Evolutionary conservation across 2,888 invertebrate genomes (phyloP).

Genomic region (Metellina segmentata): DNA sequence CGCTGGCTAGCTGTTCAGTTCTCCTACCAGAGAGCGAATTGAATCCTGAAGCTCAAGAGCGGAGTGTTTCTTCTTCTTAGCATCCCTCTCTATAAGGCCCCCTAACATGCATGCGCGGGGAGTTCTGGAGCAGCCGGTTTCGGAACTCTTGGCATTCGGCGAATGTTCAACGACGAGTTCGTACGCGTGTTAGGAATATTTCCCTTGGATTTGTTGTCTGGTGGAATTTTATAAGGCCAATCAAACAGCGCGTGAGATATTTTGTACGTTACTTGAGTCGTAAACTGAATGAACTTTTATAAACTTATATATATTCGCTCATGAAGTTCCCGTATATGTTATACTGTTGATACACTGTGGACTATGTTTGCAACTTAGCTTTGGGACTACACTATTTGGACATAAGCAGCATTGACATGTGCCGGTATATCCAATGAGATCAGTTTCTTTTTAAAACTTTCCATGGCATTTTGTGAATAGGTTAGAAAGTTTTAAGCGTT

Average conservation of each 20-base stretch:
- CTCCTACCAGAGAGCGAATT: constrained; percentile 37
- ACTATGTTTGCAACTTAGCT: not conserved
- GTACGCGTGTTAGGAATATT: not conserved
- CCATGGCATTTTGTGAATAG: not conserved
- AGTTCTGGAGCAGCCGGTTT: not conserved
- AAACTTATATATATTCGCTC: too few relatives aligned
- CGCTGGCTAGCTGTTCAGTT: constrained; percentile 8
- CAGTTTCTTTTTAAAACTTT: not conserved
- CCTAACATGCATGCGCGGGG: not conserved
- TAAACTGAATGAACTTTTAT: too few relatives aligned
- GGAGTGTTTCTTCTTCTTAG: constrained; percentile 29
- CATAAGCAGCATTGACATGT: too few relatives aligned
- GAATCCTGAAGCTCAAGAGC: constrained; percentile 61
- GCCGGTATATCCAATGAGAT: too few relatives aligned
- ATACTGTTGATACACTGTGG: too few relatives aligned
- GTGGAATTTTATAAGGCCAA: not conserved
- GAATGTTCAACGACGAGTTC: constrained; percentile 17
- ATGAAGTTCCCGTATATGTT: too few relatives aligned
- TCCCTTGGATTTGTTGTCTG: constrained; percentile 2
- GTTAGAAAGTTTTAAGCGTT: not conserved
- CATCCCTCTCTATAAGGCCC: not conserved
- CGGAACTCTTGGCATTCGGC: constrained; percentile 28
- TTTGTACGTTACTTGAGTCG: not conserved
- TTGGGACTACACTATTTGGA: not conserved
- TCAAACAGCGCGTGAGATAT: constrained; percentile 7